Evolutionary conservation across 2,797 vertebrate species (phyloP), one percentile per base, ranked within the genome.

Genomic region (Otus scops): DNA sequence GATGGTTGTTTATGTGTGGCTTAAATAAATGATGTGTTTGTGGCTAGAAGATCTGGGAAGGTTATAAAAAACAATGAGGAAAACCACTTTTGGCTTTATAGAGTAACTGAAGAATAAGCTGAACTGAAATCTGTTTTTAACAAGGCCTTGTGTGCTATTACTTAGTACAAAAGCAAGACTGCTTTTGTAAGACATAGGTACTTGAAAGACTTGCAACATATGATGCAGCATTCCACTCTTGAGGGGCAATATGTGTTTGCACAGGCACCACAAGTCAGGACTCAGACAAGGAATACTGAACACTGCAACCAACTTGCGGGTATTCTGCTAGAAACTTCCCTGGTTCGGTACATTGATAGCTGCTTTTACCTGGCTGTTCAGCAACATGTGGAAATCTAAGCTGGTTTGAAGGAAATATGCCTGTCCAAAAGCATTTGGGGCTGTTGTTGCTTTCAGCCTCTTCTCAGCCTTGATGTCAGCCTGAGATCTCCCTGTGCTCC

Each of bases 1-100:
- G 28, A 41, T 47, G 17, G 57, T 59, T 93, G 75, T 95, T 97
- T 94, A 94, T 83, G 16, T 63, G 86, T 34, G 86, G 71, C 88
- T 95, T 92, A 95, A 92, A 59, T 74, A 84, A 96, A 94, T 75
- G 15, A 95, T 81, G 71, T 94, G 88, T 94, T 94, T 95, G 94
- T 85, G 88, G 88, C 68, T 82, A 67, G 53, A 75, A 85, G 68
- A 88, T 88, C 64, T 93, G 60, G 61, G 84, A 81, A 84, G 84
- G 68, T 68, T 80, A 26, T 94, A 91, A 82, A 83, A 54, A 91
- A 87, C 84, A 92, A 82, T 92, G 60, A 91, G 75, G n/a, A 79
- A 95, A 95, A 85, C 14, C 60, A 68, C 81, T 93, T 85, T 53
- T 34, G 75, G 51, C 64, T 96, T 94, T 83, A 74, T 4, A 78